These are phyloP conservation scores for Entomyzon cyanotis DNA, from an alignment of 2,113 vertebrate genomes.

Conservation along the genomic window DNA sequence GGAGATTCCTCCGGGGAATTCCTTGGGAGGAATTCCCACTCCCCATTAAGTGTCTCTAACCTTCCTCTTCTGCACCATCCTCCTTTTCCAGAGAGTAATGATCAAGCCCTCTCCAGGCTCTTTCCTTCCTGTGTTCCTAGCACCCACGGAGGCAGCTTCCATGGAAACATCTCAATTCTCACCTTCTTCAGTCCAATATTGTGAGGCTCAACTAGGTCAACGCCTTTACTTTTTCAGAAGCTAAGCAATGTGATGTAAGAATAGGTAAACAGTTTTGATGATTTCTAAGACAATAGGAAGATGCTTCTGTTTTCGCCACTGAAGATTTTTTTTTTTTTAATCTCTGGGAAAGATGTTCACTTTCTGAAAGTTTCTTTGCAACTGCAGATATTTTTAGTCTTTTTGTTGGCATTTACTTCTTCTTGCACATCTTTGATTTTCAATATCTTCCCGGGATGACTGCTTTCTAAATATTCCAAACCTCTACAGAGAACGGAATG, in stretches of 20 bases:
- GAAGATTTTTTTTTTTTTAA: background rate
- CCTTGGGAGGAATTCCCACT: background rate
- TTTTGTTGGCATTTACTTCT: background rate
- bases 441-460: background rate
- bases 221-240: background rate
- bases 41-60: background rate
- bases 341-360: background rate
- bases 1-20: background rate
- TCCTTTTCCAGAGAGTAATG: background rate
- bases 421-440: background rate
- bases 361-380: background rate
- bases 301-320: background rate
- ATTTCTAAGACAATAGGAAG: background rate
- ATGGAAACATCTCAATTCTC: background rate
- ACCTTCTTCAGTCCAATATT: background rate
- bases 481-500: background rate
- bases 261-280: background rate
- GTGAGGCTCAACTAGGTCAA: background rate
- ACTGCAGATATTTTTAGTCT: background rate
- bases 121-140: background rate
- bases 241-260: background rate
- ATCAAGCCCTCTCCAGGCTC: background rate
- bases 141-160: background rate
- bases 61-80: background rate
- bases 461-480: background rate